Conservation (phyloP, 2,888 invertebrate species). For the Conomelus anceps region DNA sequence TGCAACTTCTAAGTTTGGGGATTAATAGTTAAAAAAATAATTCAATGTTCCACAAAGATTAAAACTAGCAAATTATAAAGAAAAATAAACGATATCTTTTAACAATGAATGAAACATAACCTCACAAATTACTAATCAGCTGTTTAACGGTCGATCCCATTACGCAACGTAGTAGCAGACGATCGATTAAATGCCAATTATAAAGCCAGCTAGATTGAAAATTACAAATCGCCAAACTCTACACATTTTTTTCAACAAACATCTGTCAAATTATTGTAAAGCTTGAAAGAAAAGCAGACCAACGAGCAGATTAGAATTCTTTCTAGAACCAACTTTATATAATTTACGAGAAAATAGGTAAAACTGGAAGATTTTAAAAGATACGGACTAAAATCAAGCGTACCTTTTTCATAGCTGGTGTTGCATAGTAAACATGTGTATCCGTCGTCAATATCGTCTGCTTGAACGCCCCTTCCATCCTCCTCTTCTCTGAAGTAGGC, state of each 20-base stretch:
- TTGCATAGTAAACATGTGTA: constrained; percentile 35
- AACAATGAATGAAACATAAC: neutral
- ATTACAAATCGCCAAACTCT: neutral
- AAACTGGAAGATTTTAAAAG: neutral
- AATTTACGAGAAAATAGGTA: neutral
- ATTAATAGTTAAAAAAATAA: too few relatives aligned
- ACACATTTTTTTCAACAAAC: too few relatives aligned
- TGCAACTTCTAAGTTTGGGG: too few relatives aligned
- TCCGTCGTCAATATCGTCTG: constrained; percentile 33
- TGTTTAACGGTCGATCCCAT: neutral
- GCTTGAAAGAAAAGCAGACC: neutral
- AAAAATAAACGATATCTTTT: too few relatives aligned
- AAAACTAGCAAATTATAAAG: too few relatives aligned
- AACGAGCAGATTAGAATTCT: neutral
- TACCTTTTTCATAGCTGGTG: constrained; percentile 35
- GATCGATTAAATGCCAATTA: neutral
- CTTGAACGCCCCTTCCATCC: constrained; percentile 26
- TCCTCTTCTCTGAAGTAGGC: constrained; percentile 31
- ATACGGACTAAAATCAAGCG: neutral
- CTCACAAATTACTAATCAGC: neutral
- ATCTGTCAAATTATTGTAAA: neutral
- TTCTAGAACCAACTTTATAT: neutral
- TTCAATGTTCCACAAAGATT: too few relatives aligned
- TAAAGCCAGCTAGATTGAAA: neutral
- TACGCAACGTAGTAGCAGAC: neutral